Evolutionary conservation across 2,888 invertebrate species (phyloP), one percentile per base, ranked within the genome.

Genomic region (Luffia ferchaultella): DNA sequence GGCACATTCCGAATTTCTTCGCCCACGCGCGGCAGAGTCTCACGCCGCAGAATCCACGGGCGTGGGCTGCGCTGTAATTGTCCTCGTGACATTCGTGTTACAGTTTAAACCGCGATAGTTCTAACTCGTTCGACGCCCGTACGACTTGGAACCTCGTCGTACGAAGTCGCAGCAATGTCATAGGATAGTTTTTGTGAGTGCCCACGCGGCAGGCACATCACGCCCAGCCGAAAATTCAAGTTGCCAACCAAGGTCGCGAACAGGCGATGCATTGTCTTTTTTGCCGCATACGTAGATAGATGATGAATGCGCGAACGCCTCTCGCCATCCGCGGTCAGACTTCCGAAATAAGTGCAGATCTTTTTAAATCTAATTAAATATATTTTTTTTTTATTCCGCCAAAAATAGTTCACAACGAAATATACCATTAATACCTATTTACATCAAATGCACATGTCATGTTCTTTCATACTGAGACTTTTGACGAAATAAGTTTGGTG

Each of bases 141-240:
- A 20, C 18, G 2, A 18, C 19, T 47, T 68, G 65, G 70, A 68
- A 79, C 79, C 58, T 48, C 78, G 72, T 76, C 53, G 46, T 9
- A 60, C 15, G 58, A 60, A 64, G 56, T 52, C 53, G 50, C 52
- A 52, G 66, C 79, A 83, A 79, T 78, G 79, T 78, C 77, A 78
- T 75, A 79, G 77, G 77, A 82, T 72, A 83, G 80, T 83, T 82
- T 83, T 83, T 82, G 78, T 74, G 67, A 62, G 71, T 77, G 73
- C 82, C 80, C 76, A 82, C 82, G 65, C 73, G 59, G 58, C 64
- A 61, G 59, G 71, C 57, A 67, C 73, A 75, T 76, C 73, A 50
- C 50, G 50, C 50, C 46, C 50, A 50, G 20, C 20, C 19, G 80
- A 80, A 78, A 79, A 80, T 80, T 82, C 73, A 79, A 79, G 79